Conservation (phyloP, 2,797 vertebrate genomes). For the Xenentodon cancila region DNA sequence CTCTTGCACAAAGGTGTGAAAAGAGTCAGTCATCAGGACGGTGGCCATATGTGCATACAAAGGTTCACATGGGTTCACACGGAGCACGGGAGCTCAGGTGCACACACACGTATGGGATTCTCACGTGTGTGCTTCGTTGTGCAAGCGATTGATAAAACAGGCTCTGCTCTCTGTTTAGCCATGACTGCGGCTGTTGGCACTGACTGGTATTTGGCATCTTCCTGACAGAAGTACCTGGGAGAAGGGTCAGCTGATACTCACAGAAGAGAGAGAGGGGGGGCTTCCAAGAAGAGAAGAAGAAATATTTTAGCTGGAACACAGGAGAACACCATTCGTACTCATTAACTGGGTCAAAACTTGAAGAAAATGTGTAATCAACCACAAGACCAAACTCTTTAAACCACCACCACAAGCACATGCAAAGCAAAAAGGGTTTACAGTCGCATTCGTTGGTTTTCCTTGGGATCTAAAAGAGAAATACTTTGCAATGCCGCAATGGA, state of each 20-base stretch:
- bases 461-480: too few species aligned
- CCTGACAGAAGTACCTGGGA: constrained; percentile 49
- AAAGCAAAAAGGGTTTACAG: too few species aligned
- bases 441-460: too few species aligned
- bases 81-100: background rate
- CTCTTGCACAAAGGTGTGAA: constrained; percentile 45
- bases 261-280: constrained; percentile 15
- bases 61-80: background rate
- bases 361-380: too few species aligned
- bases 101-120: constrained; percentile 3
- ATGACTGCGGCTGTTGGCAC: constrained; percentile 40
- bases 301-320: too few species aligned
- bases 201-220: constrained; percentile 66
- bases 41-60: background rate
- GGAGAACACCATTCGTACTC: too few species aligned
- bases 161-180: constrained; percentile 61
- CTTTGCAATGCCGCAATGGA: too few species aligned
- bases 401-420: too few species aligned
- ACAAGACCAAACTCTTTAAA: too few species aligned
- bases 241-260: constrained; percentile 49
- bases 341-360: too few species aligned
- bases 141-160: constrained; percentile 31
- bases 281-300: background rate
- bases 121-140: constrained; percentile 1
- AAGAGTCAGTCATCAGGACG: constrained; percentile 21